phyloP scores from a whole-genome alignment of 2,888 invertebrate genomes.

The Mesorhabditis belari region DNA sequence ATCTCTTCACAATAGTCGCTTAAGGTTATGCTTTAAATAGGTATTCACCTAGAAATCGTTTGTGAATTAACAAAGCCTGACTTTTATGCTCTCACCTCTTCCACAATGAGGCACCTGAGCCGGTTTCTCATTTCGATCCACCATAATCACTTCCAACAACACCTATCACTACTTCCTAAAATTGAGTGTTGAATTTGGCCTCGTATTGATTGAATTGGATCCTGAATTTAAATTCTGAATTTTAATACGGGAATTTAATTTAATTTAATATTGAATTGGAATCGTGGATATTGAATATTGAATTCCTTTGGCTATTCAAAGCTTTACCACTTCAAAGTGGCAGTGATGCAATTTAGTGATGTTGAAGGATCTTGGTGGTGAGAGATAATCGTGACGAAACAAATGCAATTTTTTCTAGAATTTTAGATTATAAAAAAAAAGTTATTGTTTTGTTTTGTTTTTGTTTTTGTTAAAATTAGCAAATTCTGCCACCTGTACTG shows the following conservation, averaged over 20 bases:
- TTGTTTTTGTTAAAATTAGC: too few relatives aligned
- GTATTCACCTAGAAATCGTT: conserved; percentile 14
- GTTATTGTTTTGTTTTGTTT: too few relatives aligned
- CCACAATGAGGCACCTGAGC: conserved; percentile 43
- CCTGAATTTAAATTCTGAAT: neutral
- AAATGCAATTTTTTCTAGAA: conserved; percentile 43
- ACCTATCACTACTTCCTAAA: conserved; percentile 42
- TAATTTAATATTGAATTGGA: neutral
- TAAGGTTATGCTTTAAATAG: conserved; percentile 51
- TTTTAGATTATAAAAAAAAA: too few relatives aligned
- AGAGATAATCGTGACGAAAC: conserved; percentile 51
- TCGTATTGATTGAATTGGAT: neutral
- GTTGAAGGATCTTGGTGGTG: conserved; percentile 43
- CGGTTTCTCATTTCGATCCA: conserved; percentile 33
- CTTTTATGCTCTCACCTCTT: conserved; percentile 22
- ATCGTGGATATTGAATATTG: too few relatives aligned
- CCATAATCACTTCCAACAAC: conserved; percentile 45
- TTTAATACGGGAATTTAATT: neutral
- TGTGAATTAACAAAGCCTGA: neutral
- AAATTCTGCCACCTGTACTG: too few relatives aligned
- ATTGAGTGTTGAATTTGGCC: conserved; percentile 14
- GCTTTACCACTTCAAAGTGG: conserved; percentile 32
- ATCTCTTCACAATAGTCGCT: conserved; percentile 54
- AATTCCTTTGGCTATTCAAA: conserved; percentile 7
- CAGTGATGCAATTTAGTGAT: conserved; percentile 40